Evolutionary conservation across 2,113 vertebrate genomes (phyloP).

Genomic region (Microcebus tavaratra): DNA sequence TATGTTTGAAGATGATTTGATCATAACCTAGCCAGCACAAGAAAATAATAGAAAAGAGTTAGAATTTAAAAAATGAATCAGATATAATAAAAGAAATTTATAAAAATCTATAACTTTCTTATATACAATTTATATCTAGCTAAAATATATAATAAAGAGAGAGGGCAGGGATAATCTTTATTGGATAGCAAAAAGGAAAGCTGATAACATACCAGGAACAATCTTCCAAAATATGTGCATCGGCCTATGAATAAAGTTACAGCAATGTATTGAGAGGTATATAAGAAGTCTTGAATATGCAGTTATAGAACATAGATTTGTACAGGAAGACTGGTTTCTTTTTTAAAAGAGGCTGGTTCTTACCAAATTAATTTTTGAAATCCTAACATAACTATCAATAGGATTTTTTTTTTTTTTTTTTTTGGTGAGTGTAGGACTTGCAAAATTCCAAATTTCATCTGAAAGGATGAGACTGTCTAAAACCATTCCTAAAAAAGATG

Average conservation of each 20-base stretch:
- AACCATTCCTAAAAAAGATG: background rate
- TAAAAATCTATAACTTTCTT: background rate
- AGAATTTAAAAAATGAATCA: background rate
- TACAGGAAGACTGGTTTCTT: background rate
- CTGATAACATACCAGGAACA: background rate
- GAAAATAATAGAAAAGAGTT: background rate
- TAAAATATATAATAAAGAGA: background rate
- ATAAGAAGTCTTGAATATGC: background rate
- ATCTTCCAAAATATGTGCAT: background rate
- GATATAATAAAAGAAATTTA: background rate
- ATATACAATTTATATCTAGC: background rate
- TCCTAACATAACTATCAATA: background rate
- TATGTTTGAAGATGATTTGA: background rate
- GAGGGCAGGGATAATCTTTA: background rate
- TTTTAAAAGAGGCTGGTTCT: background rate
- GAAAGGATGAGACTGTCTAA: conserved; percentile 9
- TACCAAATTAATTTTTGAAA: conserved; percentile 25
- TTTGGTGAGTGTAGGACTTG: background rate
- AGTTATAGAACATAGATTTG: background rate
- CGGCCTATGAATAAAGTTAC: background rate
- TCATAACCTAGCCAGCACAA: background rate
- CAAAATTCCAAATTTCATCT: background rate
- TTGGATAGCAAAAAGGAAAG: background rate
- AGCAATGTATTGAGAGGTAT: background rate
- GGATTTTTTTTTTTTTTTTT: background rate